Evolutionary conservation across 2,797 vertebrate genomes (phyloP).

Genomic region (Capromys pilorides): DNA sequence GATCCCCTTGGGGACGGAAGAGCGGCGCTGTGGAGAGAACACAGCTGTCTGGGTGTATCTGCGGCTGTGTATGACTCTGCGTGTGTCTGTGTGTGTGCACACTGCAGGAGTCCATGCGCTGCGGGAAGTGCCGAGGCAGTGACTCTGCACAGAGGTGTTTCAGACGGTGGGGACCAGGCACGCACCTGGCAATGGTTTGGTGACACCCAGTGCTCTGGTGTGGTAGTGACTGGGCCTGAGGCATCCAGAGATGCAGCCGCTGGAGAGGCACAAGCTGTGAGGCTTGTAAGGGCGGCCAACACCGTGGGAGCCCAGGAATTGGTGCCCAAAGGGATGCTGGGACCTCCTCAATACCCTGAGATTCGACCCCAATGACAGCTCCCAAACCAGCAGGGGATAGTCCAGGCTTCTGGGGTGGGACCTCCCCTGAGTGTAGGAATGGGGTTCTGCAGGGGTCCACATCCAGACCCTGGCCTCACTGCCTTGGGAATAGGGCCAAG

Average conservation of each 20-base stretch:
- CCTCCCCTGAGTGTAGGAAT: not conserved
- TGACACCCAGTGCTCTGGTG: too few relatives aligned
- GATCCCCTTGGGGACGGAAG: not conserved
- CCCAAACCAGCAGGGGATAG: not conserved
- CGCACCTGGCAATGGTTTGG: not conserved
- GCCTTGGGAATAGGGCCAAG: not conserved
- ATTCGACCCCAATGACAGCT: not conserved
- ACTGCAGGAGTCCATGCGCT: too few relatives aligned
- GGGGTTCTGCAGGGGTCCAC: not conserved
- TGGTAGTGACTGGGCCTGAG: not conserved
- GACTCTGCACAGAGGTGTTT: too few relatives aligned
- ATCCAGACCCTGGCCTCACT: not conserved
- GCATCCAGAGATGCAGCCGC: not conserved
- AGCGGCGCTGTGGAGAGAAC: not conserved
- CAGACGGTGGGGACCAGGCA: too few relatives aligned
- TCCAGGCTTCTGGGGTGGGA: not conserved
- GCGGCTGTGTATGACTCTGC: too few relatives aligned
- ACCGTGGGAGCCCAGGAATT: not conserved
- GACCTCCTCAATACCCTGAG: not conserved
- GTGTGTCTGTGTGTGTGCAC: too few relatives aligned
- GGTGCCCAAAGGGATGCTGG: not conserved
- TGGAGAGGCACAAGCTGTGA: too few relatives aligned
- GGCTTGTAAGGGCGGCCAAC: not conserved
- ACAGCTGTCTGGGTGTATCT: not conserved
- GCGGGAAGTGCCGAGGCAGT: too few relatives aligned